phyloP scores from a whole-genome alignment of 2,888 invertebrate species.

The Nezara viridula region DNA sequence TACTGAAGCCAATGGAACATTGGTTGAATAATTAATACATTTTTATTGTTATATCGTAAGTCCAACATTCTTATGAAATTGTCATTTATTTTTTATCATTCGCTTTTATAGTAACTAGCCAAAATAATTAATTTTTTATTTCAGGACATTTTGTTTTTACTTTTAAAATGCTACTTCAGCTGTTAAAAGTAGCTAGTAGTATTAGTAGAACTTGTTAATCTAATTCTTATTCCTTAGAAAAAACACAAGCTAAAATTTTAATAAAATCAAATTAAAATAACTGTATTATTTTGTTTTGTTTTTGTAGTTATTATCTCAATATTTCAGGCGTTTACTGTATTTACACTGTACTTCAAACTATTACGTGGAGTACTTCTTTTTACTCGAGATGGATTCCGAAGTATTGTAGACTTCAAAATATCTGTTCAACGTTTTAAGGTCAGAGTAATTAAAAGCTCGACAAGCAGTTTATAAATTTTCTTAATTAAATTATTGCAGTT shows the following conservation, averaged over 20 bases:
- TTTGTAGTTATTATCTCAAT: constrained; percentile 1
- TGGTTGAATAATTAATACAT: background rate
- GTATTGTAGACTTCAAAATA: constrained; percentile 57
- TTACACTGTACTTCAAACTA: constrained; percentile 57
- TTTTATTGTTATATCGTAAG: background rate
- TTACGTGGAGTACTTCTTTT: constrained; percentile 54
- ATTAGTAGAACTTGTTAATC: background rate
- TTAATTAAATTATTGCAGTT: background rate
- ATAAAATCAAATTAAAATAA: background rate
- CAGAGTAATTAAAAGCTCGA: background rate
- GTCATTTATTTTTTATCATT: background rate
- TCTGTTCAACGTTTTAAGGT: constrained; percentile 56
- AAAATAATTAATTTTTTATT: background rate
- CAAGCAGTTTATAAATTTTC: background rate
- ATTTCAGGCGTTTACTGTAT: constrained; percentile 60
- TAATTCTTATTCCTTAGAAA: background rate
- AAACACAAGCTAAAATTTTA: background rate
- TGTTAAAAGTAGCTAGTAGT: background rate
- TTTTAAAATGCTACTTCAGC: background rate
- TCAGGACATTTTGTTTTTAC: background rate
- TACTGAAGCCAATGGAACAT: background rate
- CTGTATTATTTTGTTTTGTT: background rate
- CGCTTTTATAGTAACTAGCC: background rate
- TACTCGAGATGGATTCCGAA: constrained; percentile 59
- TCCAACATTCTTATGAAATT: background rate